Evolutionary conservation across 2,888 invertebrate species (phyloP), one percentile per base, ranked within the genome.

Genomic region (Pardosa pseudoannulata): DNA sequence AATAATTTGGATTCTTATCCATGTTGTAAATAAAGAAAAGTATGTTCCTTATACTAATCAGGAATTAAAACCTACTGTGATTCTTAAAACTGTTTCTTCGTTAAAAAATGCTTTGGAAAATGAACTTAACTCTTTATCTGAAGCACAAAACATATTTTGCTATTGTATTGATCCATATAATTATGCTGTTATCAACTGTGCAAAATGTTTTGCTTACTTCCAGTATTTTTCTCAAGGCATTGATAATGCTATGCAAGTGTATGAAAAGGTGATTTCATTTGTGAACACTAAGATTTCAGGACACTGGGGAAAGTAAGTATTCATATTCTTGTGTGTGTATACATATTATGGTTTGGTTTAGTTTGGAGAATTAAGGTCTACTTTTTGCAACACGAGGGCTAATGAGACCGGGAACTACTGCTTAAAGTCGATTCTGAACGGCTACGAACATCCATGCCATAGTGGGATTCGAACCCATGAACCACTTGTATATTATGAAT

Each of bases 121-220:
- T 41, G 86, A 87, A 28, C 19, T 87, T 1, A 29, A 23, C 1
- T 31, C 39, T 13, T n/a, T 80, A 19, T 5, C 11, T 19, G 29
- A 13, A 23, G 7, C 23, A 13, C 28, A 46, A n/a, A 46, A 16
- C 62, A 13, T 19, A 0, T 13, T 79, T 0, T 87, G 86, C 13
- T 75, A 70, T 13, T 87, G 86, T 19, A 27, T 75, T 27, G 71
- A 87, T 65, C 86, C 86, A 2, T 31, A 13, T 64, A 9, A 27
- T 16, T 78, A 62, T 62, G 71, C 78, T 39, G 39, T 67, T 9
- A 41, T 87, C 0, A 78, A 78, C 65, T 78, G 87, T 73, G 41
- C 50, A 23, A 89, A 90, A 28, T 91, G 91, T 88, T 90, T 89
- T 87, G 89, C 90, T 6, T 79, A 91, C 72, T 91, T 91, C 88